Evolutionary conservation across 2,888 invertebrate species (phyloP), one percentile per base, ranked within the genome.

Genomic region (Carterocephalus palaemon): DNA sequence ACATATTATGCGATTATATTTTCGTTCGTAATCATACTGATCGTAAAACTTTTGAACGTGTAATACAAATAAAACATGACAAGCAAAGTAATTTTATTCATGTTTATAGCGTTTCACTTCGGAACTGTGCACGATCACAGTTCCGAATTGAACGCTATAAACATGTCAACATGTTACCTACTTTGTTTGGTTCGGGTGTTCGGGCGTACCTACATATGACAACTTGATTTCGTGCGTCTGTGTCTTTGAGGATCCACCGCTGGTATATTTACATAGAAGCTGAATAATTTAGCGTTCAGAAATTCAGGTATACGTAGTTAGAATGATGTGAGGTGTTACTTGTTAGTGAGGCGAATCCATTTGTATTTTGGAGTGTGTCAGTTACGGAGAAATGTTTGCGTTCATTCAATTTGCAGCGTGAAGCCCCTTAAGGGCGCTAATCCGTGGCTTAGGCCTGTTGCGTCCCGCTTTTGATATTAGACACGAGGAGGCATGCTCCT

Each of bases 401-500:
- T 69, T 83, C 81, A 80, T 80, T 82, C 76, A 75, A 82, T 82
- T 81, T 81, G 76, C 76, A 70, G 68, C 54, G 65, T 34, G 84
- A 85, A 84, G 83, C 84, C 85, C 74, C 70, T 64, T n/a, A 67
- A 75, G 69, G 74, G 71, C 67, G 62, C 70, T 83, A 84, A 85
- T 82, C 81, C 76, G 52, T 52, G 60, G 75, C 81, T 80, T 77
- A 83, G 71, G 78, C 68, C 67, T 81, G 76, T 77, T 73, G 76
- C 71, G 79, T 66, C 68, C 77, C 66, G 73, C 69, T 76, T 73
- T 69, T 70, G 66, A 66, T 69, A 70, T 62, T 38, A 53, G 48
- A 52, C 52, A 52, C 53, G 47, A 42, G 40, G 42, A 38, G 42
- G 43, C 53, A 47, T 46, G 47, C 36, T 45, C 47, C 48, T 52